A percentile compares a stretch with the other conserved stretches of the same genome.
These are phyloP conservation scores for Elachura formosa DNA, from an alignment of 2,113 vertebrate species.

Conservation along the genomic window DNA sequence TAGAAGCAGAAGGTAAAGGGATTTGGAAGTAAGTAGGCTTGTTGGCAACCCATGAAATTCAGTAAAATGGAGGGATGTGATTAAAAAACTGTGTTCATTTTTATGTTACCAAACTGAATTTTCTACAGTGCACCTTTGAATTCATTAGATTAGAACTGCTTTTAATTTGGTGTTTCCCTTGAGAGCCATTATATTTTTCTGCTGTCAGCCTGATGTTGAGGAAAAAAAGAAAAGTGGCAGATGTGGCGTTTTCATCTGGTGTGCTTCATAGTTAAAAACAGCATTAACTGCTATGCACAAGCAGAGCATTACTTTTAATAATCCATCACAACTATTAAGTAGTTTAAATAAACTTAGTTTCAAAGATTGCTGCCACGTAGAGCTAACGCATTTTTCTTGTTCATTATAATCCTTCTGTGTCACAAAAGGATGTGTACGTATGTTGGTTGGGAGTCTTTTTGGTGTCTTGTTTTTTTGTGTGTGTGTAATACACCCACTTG, in stretches of 20 bases:
- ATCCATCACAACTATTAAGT: conserved; percentile 66
- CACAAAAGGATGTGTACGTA: conserved; percentile 33
- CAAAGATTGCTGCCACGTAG: conserved; percentile 55
- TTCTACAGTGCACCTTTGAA: conserved; percentile 80
- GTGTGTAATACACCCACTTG: conserved; percentile 5
- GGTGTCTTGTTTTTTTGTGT: background rate
- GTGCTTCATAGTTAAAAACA: conserved; percentile 70
- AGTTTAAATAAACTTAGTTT: conserved; percentile 70
- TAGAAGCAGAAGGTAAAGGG: conserved; percentile 26
- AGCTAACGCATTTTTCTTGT: conserved; percentile 39
- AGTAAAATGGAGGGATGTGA: conserved; percentile 58
- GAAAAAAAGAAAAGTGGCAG: conserved; percentile 79
- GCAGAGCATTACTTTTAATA: conserved; percentile 63
- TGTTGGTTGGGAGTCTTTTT: background rate
- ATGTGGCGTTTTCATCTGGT: conserved; percentile 75
- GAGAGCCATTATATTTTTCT: conserved; percentile 88
- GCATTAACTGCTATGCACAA: conserved; percentile 61
- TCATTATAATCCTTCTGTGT: conserved; percentile 41
- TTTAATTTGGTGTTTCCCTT: conserved; percentile 87
- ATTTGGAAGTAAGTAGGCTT: conserved; percentile 30
- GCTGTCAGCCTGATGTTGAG: conserved; percentile 82
- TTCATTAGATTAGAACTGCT: conserved; percentile 87
- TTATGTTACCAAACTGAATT: conserved; percentile 71
- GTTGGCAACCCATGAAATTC: conserved; percentile 52
- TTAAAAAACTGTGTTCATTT: conserved; percentile 67